Conservation (phyloP, 2,888 invertebrate species). For the Loripinus fragilis region DNA sequence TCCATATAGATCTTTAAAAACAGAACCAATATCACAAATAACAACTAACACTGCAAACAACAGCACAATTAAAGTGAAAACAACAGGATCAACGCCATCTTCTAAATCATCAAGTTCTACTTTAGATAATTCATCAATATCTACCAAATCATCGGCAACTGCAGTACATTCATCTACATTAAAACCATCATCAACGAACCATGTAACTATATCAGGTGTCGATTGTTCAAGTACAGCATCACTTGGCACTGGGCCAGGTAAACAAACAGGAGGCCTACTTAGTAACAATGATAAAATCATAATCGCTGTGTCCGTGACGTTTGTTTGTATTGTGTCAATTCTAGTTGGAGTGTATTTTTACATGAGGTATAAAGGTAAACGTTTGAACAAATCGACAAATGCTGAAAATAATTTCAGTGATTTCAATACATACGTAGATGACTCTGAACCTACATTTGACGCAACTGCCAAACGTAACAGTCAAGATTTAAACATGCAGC, state of each 20-base stretch:
- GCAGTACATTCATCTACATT: not conserved
- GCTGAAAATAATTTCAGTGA: not conserved
- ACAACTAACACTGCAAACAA: not conserved
- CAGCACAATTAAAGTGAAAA: not conserved
- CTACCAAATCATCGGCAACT: not conserved
- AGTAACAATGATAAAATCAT: not conserved
- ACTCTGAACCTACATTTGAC: constrained; percentile 1
- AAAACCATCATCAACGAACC: not conserved
- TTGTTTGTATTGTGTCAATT: not conserved
- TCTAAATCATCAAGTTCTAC: not conserved
- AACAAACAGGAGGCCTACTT: not conserved
- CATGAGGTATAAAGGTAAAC: constrained; percentile 7
- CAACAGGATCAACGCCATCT: not conserved
- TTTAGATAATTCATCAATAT: not conserved
- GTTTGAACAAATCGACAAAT: not conserved
- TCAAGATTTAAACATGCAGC: constrained; percentile 1
- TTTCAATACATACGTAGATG: not conserved
- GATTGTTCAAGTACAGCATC: not conserved
- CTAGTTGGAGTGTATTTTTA: not conserved
- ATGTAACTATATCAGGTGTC: not conserved
- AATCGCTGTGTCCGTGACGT: not conserved
- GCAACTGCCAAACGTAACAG: not conserved
- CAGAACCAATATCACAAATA: not conserved
- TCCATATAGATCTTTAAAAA: not conserved
- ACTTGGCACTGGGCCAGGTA: not conserved